A percentile compares a stretch with the other conserved stretches of the same genome.
Conservation (phyloP, 1,140 invertebrate genomes). For the Trypoxylus dichotomus region DNA sequence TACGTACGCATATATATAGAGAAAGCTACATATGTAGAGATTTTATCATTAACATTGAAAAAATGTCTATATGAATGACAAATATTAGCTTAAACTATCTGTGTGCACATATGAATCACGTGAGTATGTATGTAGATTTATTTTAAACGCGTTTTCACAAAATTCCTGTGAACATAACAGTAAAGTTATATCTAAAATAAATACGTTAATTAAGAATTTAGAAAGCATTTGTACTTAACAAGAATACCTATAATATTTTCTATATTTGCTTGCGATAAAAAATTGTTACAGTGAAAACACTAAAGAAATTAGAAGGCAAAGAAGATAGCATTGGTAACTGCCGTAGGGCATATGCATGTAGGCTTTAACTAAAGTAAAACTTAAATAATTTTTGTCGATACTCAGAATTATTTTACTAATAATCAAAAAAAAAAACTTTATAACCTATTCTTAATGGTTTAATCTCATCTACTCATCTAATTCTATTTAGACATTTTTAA, state of each 20-base stretch:
- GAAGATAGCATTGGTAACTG: too few relatives aligned
- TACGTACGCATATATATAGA: not conserved
- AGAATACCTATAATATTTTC: not conserved
- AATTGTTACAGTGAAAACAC: not conserved
- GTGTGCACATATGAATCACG: not conserved
- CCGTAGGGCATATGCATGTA: too few relatives aligned
- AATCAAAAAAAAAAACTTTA: too few relatives aligned
- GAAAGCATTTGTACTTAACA: not conserved
- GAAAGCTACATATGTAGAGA: constrained; percentile 21
- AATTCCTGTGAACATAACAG: not conserved
- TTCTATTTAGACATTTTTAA: too few relatives aligned
- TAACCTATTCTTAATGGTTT: too few relatives aligned
- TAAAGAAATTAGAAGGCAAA: not conserved
- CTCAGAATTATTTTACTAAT: too few relatives aligned
- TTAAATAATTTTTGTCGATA: too few relatives aligned
- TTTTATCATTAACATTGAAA: constrained; percentile 19
- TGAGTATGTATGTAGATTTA: not conserved
- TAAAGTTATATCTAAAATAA: constrained; percentile 19
- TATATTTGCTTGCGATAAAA: not conserved
- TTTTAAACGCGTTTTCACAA: not conserved
- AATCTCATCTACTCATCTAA: too few relatives aligned
- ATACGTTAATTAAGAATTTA: not conserved
- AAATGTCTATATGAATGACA: constrained; percentile 9
- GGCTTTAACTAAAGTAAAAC: too few relatives aligned
- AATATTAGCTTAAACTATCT: constrained; percentile 14